phyloP scores from a whole-genome alignment of 2,113 vertebrate species.

The Alces alces region DNA sequence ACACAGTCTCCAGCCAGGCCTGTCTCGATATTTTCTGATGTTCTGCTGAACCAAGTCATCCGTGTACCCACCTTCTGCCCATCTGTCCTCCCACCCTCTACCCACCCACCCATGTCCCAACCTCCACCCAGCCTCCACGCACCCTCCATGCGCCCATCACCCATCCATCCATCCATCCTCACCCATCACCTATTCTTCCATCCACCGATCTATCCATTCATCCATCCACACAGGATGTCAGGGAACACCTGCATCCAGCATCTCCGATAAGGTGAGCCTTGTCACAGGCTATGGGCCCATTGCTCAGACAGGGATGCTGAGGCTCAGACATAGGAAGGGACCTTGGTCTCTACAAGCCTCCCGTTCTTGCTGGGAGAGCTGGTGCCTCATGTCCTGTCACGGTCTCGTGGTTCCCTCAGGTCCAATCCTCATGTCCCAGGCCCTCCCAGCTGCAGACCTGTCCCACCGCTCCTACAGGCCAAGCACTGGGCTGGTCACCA shows the following conservation, averaged over 20 bases:
- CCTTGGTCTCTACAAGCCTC: background rate
- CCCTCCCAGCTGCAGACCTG: background rate
- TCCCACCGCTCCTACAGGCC: background rate
- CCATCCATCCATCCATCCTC: rapidly evolving
- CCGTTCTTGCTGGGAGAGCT: background rate
- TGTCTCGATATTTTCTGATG: background rate
- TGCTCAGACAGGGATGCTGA: background rate
- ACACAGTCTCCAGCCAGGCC: background rate
- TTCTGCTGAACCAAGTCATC: background rate
- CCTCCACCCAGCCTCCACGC: background rate
- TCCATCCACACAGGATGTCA: background rate
- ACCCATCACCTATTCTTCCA: rapidly evolving
- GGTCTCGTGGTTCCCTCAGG: no score
- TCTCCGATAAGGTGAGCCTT: background rate
- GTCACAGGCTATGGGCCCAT: background rate
- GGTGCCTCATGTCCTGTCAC: background rate
- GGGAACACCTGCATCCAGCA: background rate
- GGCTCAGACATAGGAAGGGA: background rate
- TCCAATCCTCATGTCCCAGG: rapidly evolving
- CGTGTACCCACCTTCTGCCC: background rate
- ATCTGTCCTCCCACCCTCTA: rapidly evolving
- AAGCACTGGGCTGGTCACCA: background rate
- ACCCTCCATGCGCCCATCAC: background rate
- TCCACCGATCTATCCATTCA: rapidly evolving
- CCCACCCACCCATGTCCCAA: background rate